Evolutionary conservation across 2,797 vertebrate species (phyloP).

Genomic region (Lepus townsendii): DNA sequence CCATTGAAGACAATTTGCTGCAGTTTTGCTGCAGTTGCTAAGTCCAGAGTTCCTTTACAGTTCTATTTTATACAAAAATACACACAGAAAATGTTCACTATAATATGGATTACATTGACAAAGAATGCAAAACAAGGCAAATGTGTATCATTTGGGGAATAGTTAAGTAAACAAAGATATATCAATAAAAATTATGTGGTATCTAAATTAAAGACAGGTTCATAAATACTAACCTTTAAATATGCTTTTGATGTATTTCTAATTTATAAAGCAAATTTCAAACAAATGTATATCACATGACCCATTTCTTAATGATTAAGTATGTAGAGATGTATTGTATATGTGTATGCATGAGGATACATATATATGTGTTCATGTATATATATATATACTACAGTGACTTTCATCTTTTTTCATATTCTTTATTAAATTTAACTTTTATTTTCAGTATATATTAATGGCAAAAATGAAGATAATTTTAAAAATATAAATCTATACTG

Average conservation of each 20-base stretch:
- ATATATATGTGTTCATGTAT: background rate
- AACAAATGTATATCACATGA: background rate
- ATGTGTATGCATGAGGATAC: background rate
- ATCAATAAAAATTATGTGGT: conserved; percentile 37
- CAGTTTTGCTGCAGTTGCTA: background rate
- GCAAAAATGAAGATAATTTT: background rate
- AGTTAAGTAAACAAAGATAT: conserved; percentile 43
- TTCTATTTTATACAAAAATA: background rate
- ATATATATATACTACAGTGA: background rate
- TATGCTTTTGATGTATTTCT: background rate
- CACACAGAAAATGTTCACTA: background rate
- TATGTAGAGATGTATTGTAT: background rate
- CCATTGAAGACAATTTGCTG: background rate
- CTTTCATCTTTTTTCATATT: background rate
- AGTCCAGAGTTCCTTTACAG: background rate
- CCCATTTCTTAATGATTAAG: background rate
- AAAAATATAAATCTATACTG: background rate
- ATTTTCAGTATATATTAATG: background rate
- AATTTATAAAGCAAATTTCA: conserved; percentile 38
- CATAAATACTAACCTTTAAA: conserved; percentile 55
- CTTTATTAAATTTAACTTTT: background rate
- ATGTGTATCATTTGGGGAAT: conserved; percentile 19
- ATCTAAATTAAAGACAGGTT: conserved; percentile 60
- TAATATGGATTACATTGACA: background rate
- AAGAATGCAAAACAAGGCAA: conserved; percentile 18